Base-by-base conservation (phyloP, 2,797 vertebrate species). In the Cossypha dichroa region DNA sequence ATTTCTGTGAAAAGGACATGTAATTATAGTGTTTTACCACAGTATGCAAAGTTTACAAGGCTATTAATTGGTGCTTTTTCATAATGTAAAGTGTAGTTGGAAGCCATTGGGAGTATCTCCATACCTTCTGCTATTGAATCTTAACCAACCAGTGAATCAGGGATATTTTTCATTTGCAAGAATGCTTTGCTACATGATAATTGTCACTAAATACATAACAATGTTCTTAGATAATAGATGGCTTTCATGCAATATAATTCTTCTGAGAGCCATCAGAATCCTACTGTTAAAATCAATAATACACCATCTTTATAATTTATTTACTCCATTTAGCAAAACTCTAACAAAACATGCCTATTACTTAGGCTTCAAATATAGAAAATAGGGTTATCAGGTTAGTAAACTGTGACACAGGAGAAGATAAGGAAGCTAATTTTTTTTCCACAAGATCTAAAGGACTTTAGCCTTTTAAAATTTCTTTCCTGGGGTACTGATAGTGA, bases 291-390 rank as follows among this genome's bases (percentile, higher is more conserved):
- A 75, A 75, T 62, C 6, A 40, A 15, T 40, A 56, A 68, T 14
- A 16, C 29, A 38, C 7, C 4, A 3, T 8, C 68, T 38, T 52
- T 38, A 41, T 16, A 8, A 46, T 59, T 85, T 55, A 64, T 54
- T 84, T 87, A 79, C 69, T 87, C 46, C 1, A 3, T 11, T 81
- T 7, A 21, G 31, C 29, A 75, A 78, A 85, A 51, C 9, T 38
- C 23, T 66, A 69, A 66, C 5, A 52, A 81, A 93, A 48, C 3
- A 18, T 45, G 13, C 13, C 18, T 66, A 3, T 29, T 67, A 6
- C 66, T 93, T 87, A 95, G 75, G 13, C 31, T 96, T 95, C 76
- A 69, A 85, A 84, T 67, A 46, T 40, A 48, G 19, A 38, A 83
- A 94, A 45, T 13, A 59, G 23, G 63, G 62, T 49, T 87, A 86